Base-by-base conservation (phyloP, 2,797 vertebrate genomes). In the Thunnus albacares region DNA sequence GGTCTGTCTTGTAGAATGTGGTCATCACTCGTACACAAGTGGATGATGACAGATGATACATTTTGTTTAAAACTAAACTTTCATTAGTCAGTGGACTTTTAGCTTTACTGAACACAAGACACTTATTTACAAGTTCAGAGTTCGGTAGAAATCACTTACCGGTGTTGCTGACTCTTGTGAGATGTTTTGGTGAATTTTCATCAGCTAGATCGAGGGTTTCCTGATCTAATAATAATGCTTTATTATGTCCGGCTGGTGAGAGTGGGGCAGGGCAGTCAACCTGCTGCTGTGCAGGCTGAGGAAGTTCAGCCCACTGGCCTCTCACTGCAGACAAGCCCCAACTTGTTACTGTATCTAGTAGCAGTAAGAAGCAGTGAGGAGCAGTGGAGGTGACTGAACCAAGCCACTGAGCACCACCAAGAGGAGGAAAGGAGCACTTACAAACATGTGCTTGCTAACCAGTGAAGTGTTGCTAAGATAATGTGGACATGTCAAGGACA, bases 261-360 rank as follows among this genome's bases (percentile, higher is more conserved):
- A 45, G 43, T n/a, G 11, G 57, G 45, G 18, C 63, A 69, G 9
- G 43, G 45, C 20, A 58, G 51, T 14, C 62, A 45, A 56, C 79
- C 66, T 75, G 72, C 72, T 71, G 73, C 66, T 75, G 55, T 73
- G 71, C 72, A 68, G 15, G 26, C 57, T 71, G 75, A 83, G 89
- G 80, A 86, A 85, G 82, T 83, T 87, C 74, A 85, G 38, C 71
- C 13, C 58, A 85, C 41, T 72, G 81, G 84, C 71, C 66, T 77
- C 75, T 13, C 30, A 45, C 35, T 0, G 22, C 58, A 87, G 86
- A 84, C 88, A 91, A 80, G 90, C 49, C 92, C 75, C 30, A 57
- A 91, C 90, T 74, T 91, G 89, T 90, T 83, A 77, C 65, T 77
- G 71, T 17, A 28, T 76, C 41, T 82, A 63, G 89, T 86, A 87